phyloP scores from a whole-genome alignment of 2,113 vertebrate genomes.

The Erpornis zantholeuca region DNA sequence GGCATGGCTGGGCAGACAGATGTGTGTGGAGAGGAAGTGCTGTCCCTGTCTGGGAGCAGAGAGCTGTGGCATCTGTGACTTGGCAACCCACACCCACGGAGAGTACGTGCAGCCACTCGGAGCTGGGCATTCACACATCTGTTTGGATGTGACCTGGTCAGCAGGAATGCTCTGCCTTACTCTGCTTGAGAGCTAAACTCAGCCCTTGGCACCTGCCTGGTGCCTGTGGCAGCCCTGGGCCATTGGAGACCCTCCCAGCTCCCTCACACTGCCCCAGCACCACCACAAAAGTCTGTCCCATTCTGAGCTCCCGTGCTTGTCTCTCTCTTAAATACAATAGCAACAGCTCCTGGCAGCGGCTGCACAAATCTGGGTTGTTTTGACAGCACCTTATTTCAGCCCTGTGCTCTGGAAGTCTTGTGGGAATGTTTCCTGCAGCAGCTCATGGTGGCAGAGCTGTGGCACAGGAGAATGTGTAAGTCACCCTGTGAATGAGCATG shows the following conservation, averaged over 20 bases:
- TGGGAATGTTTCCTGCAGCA: not conserved
- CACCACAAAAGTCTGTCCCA: fast-evolving
- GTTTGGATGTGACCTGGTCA: not conserved
- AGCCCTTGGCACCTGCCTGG: not conserved
- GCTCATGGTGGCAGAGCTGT: not conserved
- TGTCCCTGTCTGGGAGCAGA: not conserved
- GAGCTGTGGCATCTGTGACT: not conserved
- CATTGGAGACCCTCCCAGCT: not conserved
- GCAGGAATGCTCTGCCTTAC: not conserved
- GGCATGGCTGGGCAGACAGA: not conserved
- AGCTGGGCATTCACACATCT: not conserved
- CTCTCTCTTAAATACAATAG: not conserved
- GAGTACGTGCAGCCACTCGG: not conserved
- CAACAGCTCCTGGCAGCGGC: not conserved
- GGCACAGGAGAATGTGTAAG: not conserved
- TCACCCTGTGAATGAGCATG: not conserved
- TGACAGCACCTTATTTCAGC: slow-evolving; percentile 13
- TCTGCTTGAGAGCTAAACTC: not conserved
- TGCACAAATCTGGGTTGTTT: slow-evolving; percentile 3
- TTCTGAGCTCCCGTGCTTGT: not conserved
- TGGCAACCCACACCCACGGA: not conserved
- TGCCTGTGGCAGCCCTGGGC: not conserved
- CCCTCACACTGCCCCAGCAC: not conserved
- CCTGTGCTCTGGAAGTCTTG: not conserved
- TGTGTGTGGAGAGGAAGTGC: not conserved